A percentile compares a stretch with the other conserved stretches of the same genome.
phyloP scores from a whole-genome alignment of 1,140 invertebrate genomes.

The Elysia chlorotica region DNA sequence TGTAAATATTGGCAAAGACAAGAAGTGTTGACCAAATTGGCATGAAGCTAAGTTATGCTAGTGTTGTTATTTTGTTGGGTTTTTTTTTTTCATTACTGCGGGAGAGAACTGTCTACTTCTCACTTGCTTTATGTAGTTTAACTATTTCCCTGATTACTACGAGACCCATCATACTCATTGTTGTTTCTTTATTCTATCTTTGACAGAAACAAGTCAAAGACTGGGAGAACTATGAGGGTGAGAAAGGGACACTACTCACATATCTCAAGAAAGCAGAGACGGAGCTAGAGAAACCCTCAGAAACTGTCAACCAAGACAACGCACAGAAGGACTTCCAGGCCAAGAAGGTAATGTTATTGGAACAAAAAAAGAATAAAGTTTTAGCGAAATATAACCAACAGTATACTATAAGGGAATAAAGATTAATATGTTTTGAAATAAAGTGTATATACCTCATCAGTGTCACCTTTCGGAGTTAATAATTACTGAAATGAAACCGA shows the following conservation, averaged over 20 bases:
- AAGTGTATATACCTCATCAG: no score
- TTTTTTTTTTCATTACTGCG: not conserved
- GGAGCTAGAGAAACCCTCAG: slow-evolving; percentile 67
- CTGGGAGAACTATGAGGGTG: slow-evolving; percentile 84
- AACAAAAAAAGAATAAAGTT: no score
- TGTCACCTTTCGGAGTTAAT: no score
- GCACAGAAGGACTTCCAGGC: slow-evolving; percentile 71
- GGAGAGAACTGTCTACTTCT: not conserved
- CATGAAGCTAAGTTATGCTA: not conserved
- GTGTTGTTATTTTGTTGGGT: not conserved
- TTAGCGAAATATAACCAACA: no score
- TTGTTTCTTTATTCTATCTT: no score
- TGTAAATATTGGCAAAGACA: no score
- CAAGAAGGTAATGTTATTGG: slow-evolving; percentile 71
- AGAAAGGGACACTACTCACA: slow-evolving; percentile 80
- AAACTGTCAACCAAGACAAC: slow-evolving; percentile 48
- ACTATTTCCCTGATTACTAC: no score
- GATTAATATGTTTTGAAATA: no score
- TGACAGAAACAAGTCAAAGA: slow-evolving; percentile 73
- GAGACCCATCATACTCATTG: no score
- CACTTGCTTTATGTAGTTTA: not conserved
- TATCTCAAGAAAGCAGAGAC: slow-evolving; percentile 82
- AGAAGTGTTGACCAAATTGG: no score
- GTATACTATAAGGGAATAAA: no score
- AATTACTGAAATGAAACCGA: no score